A percentile compares a stretch with the other conserved stretches of the same genome.
phyloP scores from a whole-genome alignment of 2,888 invertebrate species.

The Tiliacea citrago region DNA sequence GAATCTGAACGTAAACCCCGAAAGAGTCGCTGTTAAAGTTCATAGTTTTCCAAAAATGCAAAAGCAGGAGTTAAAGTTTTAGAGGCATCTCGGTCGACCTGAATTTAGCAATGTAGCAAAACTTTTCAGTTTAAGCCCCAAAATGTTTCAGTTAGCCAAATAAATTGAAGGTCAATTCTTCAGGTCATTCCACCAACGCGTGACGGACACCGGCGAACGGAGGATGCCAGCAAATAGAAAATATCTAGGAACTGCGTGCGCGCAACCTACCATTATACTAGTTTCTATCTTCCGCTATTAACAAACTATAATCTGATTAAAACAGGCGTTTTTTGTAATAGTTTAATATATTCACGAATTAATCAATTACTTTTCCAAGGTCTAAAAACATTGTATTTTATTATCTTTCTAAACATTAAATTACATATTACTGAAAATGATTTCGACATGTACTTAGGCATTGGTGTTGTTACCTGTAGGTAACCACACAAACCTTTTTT shows the following conservation, averaged over 20 bases:
- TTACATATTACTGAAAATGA: neutral
- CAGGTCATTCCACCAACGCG: slow-evolving; percentile 31
- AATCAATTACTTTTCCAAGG: neutral
- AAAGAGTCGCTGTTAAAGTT: too few species aligned
- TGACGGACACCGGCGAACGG: slow-evolving; percentile 44
- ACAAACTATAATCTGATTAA: slow-evolving; percentile 39
- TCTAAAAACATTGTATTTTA: neutral
- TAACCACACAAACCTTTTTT: neutral
- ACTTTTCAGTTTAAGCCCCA: neutral
- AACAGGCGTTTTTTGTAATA: slow-evolving; percentile 24
- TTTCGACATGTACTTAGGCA: neutral
- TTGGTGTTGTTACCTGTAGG: neutral
- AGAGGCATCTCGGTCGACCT: too few species aligned
- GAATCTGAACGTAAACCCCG: neutral
- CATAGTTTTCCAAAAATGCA: too few species aligned
- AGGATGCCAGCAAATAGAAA: slow-evolving; percentile 53
- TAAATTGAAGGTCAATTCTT: slow-evolving; percentile 25
- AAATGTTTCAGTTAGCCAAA: neutral
- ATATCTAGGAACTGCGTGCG: slow-evolving; percentile 55
- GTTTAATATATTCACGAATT: neutral
- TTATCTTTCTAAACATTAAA: neutral
- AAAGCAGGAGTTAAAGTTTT: too few species aligned
- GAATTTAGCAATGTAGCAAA: neutral
- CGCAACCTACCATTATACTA: slow-evolving; percentile 43
- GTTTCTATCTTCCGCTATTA: slow-evolving; percentile 60